Base-by-base conservation (phyloP, 1,140 invertebrate species). In the Drosophila seguyi region DNA sequence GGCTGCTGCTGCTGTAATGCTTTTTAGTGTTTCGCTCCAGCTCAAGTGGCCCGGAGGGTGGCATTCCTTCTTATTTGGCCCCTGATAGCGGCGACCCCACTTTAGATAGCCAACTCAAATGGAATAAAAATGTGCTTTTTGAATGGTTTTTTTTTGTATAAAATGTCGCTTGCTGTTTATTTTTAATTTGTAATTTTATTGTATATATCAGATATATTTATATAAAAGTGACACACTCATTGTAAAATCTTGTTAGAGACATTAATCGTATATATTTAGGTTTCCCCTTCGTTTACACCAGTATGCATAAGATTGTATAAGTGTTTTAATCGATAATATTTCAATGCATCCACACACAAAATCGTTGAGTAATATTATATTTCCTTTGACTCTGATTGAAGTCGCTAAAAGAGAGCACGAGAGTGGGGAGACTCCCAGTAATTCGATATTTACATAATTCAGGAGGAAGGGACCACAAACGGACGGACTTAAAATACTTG, bases 161-260 rank as follows among this genome's bases (percentile, higher is more conserved):
- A 88, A 88, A 88, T 75, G 83, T 75, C 69, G 67, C 29, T 72
- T 29, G 69, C 69, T 20, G 73, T 86, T 86, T 87, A 79, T 90
- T 90, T 81, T 62, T 72, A 68, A 60, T 69, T 76, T 59, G 67
- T 79, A 74, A 80, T 59, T 75, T 77, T 85, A 81, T 84, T 85
- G 80, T 84, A 82, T 74, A 90, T 88, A 90, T 88, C 59, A 75
- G 72, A 75, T 75, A 55, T 79, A 82, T 73, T 75, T 84, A 67
- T 87, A 90, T 85, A 88, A 88, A 88, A 90, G 85, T 90, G 85
- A 88, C 85, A 88, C 85, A 81, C 81, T 81, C 85, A 88, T 85
- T 78, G 81, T 88, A 88, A 88, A 88, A 88, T 88, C 81, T 90
- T 90, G 84, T 88, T 85, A 90, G 85, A 90, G 85, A 88, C 81